Percentiles rank a stretch among this genome's conserved stretches.
These are phyloP conservation scores for Mayetiola destructor DNA, from an alignment of 2,888 invertebrate genomes.

Conservation along the genomic window DNA sequence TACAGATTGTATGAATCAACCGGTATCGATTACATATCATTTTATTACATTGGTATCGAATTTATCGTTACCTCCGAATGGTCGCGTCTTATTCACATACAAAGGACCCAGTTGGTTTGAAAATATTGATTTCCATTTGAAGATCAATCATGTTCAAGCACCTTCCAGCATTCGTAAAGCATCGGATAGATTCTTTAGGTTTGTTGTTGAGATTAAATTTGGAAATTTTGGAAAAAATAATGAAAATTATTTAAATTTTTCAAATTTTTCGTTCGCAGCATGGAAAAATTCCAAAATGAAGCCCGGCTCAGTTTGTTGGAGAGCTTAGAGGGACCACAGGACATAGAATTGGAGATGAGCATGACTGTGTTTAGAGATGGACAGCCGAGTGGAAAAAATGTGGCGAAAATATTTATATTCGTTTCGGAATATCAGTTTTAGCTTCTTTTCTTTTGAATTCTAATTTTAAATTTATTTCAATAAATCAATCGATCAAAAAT, in stretches of 20 bases:
- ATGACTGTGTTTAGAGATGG: slow-evolving; percentile 69
- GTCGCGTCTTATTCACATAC: slow-evolving; percentile 69
- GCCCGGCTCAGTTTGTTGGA: slow-evolving; percentile 61
- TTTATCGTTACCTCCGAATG: slow-evolving; percentile 47
- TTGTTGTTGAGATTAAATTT: slow-evolving; percentile 12
- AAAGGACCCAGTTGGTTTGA: slow-evolving; percentile 59
- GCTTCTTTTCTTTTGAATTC: no score
- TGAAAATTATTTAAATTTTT: neutral
- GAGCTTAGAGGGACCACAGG: slow-evolving; percentile 74
- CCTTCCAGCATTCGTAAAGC: slow-evolving; percentile 45
- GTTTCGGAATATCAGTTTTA: slow-evolving; percentile 73
- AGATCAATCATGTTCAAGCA: slow-evolving; percentile 49
- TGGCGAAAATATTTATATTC: slow-evolving; percentile 71
- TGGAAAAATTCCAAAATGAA: slow-evolving; percentile 44
- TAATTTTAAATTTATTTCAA: no score
- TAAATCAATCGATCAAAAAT: no score
- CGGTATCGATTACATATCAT: slow-evolving; percentile 80
- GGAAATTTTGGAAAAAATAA: neutral
- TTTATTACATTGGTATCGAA: slow-evolving; percentile 85
- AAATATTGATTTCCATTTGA: slow-evolving; percentile 62
- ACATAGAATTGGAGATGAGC: slow-evolving; percentile 70
- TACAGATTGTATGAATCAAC: slow-evolving; percentile 57
- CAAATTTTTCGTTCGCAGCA: slow-evolving; percentile 27
- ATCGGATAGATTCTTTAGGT: slow-evolving; percentile 44
- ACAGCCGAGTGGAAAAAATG: slow-evolving; percentile 62